These are phyloP conservation scores for Argopecten irradians DNA, from an alignment of 1,140 invertebrate genomes.

Conservation along the genomic window DNA sequence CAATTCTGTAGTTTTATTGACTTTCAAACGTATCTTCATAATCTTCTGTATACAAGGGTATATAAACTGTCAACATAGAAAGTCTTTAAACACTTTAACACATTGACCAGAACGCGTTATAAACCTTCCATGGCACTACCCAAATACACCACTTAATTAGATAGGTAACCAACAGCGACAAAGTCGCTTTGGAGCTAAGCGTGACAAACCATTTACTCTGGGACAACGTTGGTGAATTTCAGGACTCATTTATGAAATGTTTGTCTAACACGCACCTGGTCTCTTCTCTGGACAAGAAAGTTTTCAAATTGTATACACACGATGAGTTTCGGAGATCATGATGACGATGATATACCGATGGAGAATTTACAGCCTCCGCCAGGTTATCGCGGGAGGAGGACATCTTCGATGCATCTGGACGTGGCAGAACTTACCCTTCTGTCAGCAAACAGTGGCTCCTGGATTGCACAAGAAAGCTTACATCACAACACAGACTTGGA, in stretches of 20 bases:
- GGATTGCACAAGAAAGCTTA: neutral
- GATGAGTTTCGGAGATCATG: neutral
- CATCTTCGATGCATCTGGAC: neutral
- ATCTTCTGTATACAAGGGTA: too few species aligned
- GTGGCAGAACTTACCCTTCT: neutral
- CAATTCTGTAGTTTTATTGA: too few species aligned
- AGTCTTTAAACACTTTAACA: too few species aligned
- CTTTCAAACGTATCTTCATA: too few species aligned
- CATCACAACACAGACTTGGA: neutral
- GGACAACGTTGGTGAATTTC: neutral
- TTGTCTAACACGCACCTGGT: neutral
- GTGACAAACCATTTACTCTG: neutral
- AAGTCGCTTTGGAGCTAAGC: neutral
- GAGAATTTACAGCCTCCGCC: neutral
- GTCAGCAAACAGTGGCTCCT: neutral
- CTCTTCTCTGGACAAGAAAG: neutral
- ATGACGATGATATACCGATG: neutral
- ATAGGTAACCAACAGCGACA: neutral
- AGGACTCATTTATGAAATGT: neutral
- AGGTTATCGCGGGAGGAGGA: neutral
- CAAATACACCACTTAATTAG: neutral
- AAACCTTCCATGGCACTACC: neutral
- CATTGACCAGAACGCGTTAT: neutral
- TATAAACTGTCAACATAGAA: too few species aligned
- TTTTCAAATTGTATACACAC: neutral